These are phyloP conservation scores for Cossypha caffra DNA, from an alignment of 2,797 vertebrate genomes.

Conservation along the genomic window DNA sequence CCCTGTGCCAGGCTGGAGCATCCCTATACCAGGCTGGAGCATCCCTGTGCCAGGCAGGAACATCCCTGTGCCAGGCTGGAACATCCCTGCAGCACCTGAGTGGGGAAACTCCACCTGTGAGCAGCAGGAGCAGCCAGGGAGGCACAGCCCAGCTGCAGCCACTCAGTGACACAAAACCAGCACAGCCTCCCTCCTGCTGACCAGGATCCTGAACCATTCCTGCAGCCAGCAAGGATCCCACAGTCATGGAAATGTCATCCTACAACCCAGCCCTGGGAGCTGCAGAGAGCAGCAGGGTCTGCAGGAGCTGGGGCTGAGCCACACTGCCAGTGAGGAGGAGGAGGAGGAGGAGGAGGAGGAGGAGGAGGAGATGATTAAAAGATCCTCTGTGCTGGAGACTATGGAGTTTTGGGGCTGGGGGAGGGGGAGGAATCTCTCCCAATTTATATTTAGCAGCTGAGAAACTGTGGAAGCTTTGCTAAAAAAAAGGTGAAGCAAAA, in stretches of 20 bases:
- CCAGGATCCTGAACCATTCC: neutral
- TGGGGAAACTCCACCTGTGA: accelerated
- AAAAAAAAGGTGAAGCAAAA: neutral
- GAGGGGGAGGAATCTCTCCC: neutral
- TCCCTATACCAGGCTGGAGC: no score
- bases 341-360: no score
- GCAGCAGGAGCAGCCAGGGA: neutral
- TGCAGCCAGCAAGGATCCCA: neutral
- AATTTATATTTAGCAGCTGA: neutral
- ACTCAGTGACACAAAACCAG: neutral
- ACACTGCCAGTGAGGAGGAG: no score
- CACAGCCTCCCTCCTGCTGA: neutral
- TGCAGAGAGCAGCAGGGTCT: neutral
- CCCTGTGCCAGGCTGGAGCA: no score
- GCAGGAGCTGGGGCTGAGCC: neutral
- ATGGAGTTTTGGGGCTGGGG: accelerated
- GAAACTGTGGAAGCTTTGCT: neutral
- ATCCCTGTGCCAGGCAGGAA: neutral
- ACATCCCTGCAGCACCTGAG: neutral
- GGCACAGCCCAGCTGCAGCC: neutral
- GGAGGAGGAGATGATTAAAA: no score
- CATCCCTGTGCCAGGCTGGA: no score
- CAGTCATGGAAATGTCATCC: accelerated
- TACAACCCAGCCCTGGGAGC: accelerated
- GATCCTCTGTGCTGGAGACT: neutral